Base-by-base conservation (phyloP, 2,113 vertebrate species). In the Lota lota region DNA sequence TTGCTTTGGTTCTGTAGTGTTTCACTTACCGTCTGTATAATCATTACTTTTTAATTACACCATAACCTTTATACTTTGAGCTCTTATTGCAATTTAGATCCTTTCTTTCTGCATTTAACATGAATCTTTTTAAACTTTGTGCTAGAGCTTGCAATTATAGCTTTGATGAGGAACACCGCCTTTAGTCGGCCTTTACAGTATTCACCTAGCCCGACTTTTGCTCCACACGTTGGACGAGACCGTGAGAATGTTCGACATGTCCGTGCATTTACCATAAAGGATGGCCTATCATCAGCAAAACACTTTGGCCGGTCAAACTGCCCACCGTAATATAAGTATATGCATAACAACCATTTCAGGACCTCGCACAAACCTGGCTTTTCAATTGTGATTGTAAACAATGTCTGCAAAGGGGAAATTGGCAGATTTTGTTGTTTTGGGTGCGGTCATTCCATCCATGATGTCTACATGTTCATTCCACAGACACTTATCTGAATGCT, bases 11-110 rank as follows among this genome's bases (percentile, higher is more conserved):
- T 85, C 72, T 74, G 67, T 75, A 68, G 59, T 74, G 61, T 59
- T 70, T 70, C 68, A 67, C 64, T 83, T 56, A 83, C 66, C 60
- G 57, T 78, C 76, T 79, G 57, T 81, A 75, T 88, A 84, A 82
- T 84, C 84, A 79, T 70, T 67, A 66, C 77, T 80, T 70, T 82
- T 83, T 72, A 72, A 82, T 60, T 82, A 82, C 78, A 82, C 73
- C 74, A 76, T 75, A 83, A 22, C 74, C 75, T 79, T 85, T 58
- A 51, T 77, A 56, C 54, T 77, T 85, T 79, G n/a, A 80, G 78
- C 67, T 80, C 59, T 82, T 74, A 60, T 58, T 79, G 75, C 73
- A 67, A 66, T 59, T 70, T 74, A 58, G 70, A 69, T 69, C 64
- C 4, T 15, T 36, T 53, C 33, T 74, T 76, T 66, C 21, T 82